These are phyloP conservation scores for Trachymyrmex septentrionalis DNA, from an alignment of 1,140 invertebrate species.

Conservation along the genomic window DNA sequence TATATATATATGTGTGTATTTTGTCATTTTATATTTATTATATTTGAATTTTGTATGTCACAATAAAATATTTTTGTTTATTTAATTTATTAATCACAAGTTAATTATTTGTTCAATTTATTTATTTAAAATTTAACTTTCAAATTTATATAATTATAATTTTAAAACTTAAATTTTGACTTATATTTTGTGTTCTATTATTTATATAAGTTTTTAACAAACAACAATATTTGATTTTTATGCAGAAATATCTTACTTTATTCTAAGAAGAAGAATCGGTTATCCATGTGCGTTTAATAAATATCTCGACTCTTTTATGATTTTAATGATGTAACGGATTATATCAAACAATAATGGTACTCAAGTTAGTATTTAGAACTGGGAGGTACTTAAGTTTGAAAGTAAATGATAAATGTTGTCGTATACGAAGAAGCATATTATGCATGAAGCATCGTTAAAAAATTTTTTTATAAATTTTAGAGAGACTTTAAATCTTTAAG, in stretches of 20 bases:
- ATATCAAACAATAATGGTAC: conserved; percentile 42
- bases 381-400: conserved; percentile 27
- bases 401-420: conserved; percentile 11
- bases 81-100: background rate
- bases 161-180: background rate
- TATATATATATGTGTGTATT: background rate
- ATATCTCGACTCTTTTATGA: conserved; percentile 26
- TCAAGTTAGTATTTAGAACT: conserved; percentile 32
- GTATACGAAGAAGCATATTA: background rate
- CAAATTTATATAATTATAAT: background rate
- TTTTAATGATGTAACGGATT: conserved; percentile 49
- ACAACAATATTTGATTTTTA: background rate
- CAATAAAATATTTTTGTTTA: background rate
- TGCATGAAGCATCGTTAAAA: background rate
- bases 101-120: background rate
- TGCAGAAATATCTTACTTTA: background rate
- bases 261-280: background rate
- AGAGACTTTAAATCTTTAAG: too few species aligned
- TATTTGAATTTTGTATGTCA: background rate
- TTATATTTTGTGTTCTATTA: background rate
- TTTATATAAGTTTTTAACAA: background rate
- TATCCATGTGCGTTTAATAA: conserved; percentile 4
- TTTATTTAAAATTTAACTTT: conserved; percentile 4
- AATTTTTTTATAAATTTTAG: too few species aligned
- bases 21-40: background rate